These are phyloP conservation scores for Erpobdella octoculata DNA, from an alignment of 2,888 invertebrate genomes.

Conservation along the genomic window DNA sequence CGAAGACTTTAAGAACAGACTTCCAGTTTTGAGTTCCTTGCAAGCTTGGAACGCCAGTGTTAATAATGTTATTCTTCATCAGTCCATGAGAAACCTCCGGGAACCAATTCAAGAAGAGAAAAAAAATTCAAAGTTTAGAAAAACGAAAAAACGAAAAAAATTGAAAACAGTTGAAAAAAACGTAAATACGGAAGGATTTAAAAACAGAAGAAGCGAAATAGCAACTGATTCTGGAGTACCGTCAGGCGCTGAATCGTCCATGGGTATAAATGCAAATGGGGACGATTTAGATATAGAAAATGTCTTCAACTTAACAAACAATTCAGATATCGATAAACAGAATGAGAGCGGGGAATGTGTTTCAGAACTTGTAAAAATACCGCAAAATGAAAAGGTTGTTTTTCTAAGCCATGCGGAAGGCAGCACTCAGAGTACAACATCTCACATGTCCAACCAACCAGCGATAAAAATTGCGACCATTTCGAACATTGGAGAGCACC, in stretches of 20 bases:
- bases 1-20: neutral
- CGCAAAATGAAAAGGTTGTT: neutral
- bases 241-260: neutral
- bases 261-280: too few relatives aligned
- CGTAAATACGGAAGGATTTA: neutral
- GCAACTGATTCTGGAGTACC: neutral
- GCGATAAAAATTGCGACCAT: neutral
- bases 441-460: neutral
- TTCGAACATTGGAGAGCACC: neutral
- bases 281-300: too few relatives aligned
- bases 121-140: neutral
- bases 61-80: neutral
- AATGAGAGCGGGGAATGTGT: too few relatives aligned
- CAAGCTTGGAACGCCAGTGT: slow-evolving; percentile 4
- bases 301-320: too few relatives aligned
- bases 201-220: neutral
- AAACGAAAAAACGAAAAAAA: neutral
- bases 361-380: too few relatives aligned
- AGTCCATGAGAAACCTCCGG: too few relatives aligned
- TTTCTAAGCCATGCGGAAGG: neutral
- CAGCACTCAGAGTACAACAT: neutral
- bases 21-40: neutral
- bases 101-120: neutral
- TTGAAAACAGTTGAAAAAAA: neutral
- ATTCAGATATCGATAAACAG: too few relatives aligned